Base-by-base conservation (phyloP, 2,797 vertebrate genomes). In the Sebastes kiyomatsui region DNA sequence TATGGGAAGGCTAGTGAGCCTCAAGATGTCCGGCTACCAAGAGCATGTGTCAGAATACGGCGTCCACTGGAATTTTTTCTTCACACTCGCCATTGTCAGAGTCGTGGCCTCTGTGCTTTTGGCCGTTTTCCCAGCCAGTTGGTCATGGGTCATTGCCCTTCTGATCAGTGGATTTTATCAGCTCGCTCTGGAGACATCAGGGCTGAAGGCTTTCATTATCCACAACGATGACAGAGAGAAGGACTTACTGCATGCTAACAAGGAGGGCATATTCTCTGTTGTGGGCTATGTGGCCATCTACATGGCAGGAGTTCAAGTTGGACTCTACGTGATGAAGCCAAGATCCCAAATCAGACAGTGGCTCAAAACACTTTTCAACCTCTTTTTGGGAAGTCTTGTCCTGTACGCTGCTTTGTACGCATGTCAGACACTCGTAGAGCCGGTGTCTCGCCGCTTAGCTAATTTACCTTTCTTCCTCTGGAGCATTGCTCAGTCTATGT, bases 11-110 rank as follows among this genome's bases (percentile, higher is more conserved):
- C 91, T 99, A 54, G 80, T 95, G 7, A 96, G 95, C 3, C 73
- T 99, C 38, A 99, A 99, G 92, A 95, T 96, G 52, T 77, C 96
- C 1, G 95, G 91, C 23, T 99, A 99, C 88, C 97, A 98, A 0
- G 98, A 99, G 83, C 99, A 99, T 25, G 87, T 97, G 27, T 96
- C 96, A 0, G 98, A 99, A 84, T 99, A 99, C 3, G 99, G 99
- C 0, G 87, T 98, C 73, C 98, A 99, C 87, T 99, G 99, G 99
- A 99, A 99, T 89, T 99, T 99, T 75, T 99, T 99, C 89, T 99
- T 99, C 84, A 99, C 98, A 1, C 77, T 99, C 66, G 96, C 97
- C 1, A 77, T 96, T 4, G 96, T 99, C 33, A 96, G 96, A 91
- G 88, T 98, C 25, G 74, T 95, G 59, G 96, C 97, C 7, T 97